Conservation (phyloP, 2,797 vertebrate genomes). For the Sebastes itinus region DNA sequence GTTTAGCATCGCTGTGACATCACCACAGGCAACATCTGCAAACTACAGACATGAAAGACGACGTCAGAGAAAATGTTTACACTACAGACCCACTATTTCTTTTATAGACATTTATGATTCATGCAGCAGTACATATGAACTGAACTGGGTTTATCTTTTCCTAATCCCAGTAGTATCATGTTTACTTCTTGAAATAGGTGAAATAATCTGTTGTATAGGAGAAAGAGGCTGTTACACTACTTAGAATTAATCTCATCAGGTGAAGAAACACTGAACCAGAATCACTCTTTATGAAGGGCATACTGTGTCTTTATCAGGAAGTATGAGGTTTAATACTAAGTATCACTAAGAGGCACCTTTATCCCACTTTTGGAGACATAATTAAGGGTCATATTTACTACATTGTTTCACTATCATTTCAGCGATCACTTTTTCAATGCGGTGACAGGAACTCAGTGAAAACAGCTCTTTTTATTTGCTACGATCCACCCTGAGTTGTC, state of each 20-base stretch:
- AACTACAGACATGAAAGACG: slow-evolving; percentile 57
- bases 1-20: slow-evolving; percentile 74
- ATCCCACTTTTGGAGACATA: too few species aligned
- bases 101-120: not conserved
- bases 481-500: not conserved
- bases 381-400: too few species aligned
- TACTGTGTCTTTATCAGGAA: too few species aligned
- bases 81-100: not conserved
- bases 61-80: not conserved
- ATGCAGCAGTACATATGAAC: not conserved
- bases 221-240: not conserved
- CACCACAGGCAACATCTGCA: slow-evolving; percentile 72
- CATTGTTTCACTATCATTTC: not conserved
- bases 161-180: not conserved
- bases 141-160: not conserved
- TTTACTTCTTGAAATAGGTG: not conserved
- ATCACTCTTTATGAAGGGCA: too few species aligned
- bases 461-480: not conserved
- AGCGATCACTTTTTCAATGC: too few species aligned
- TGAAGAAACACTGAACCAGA: not conserved
- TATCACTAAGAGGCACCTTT: not conserved
- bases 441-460: not conserved
- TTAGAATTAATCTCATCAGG: not conserved
- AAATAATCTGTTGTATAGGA: not conserved
- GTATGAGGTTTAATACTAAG: not conserved